Evolutionary conservation across 2,888 invertebrate species (phyloP).

Genomic region (Lumbricus terrestris): DNA sequence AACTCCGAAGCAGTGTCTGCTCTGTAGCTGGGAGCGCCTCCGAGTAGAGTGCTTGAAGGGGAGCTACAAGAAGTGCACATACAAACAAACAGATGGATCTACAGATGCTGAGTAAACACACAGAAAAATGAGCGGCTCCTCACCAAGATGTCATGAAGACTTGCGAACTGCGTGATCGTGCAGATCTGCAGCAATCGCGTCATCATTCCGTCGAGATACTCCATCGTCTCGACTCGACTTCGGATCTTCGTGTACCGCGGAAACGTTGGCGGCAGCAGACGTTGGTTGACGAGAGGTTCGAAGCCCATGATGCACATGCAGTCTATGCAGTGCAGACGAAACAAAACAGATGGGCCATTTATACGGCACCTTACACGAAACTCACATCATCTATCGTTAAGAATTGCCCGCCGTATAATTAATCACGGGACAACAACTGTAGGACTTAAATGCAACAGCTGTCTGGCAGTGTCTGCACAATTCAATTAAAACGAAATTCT

Average conservation of each 20-base stretch:
- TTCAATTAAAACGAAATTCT: too few species aligned
- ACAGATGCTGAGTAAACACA: too few species aligned
- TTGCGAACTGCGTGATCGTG: constrained; percentile 47
- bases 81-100: too few species aligned
- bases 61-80: too few species aligned
- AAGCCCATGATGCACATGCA: constrained; percentile 70
- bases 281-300: constrained; percentile 92
- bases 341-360: not conserved
- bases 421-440: too few species aligned
- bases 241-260: constrained; percentile 88
- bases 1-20: too few species aligned
- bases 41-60: too few species aligned
- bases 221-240: constrained; percentile 69
- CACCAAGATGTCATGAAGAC: constrained; percentile 52
- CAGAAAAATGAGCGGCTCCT: too few species aligned
- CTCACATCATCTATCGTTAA: not conserved
- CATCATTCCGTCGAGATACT: constrained; percentile 80
- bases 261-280: constrained; percentile 94
- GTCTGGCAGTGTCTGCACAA: too few species aligned
- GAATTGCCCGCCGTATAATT: too few species aligned
- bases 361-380: too few species aligned
- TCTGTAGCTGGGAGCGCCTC: too few species aligned
- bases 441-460: not conserved
- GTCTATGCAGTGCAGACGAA: not conserved
- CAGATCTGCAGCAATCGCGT: constrained; percentile 62